Base-by-base conservation (phyloP, 2,113 vertebrate genomes). In the Grammomys dolichurus region DNA sequence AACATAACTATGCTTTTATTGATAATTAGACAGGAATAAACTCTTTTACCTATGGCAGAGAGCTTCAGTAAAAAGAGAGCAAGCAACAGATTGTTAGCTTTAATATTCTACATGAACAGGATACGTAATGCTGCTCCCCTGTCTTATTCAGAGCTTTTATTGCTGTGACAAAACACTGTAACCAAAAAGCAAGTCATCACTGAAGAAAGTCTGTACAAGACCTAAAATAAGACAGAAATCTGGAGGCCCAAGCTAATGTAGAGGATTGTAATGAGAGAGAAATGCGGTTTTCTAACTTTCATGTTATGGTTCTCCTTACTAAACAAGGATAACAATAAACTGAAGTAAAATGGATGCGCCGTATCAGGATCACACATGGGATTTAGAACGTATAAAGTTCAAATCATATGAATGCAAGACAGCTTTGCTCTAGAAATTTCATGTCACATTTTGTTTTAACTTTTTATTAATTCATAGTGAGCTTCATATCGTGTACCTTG, bases 341-440 rank as follows among this genome's bases (percentile, higher is more conserved):
- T 72, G 75, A 56, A 13, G 22, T 72, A 16, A 94, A 88, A 65
- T 80, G 4, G 31, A 13, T 75, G 65, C 56, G 88, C 11, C 24
- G 51, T 87, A 63, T 92, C 92, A 31, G 20, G 88, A 6, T 19
- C 48, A 89, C 24, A 76, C 7, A 16, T 51, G 31, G n/a, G 75
- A 88, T 93, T 76, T 54, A 24, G 40, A 67, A n/a, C 11, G 72
- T 54, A 56, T 93, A 58, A 33, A 5, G 65, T 36, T 92, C 43
- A 95, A 93, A 85, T 87, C 72, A 58, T 56, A 72, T 2, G 82
- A 51, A 75, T 87, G 3, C 56, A 80, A 93, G 89, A 19, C 16
- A 28, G 12, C 2, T 72, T 63, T 93, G 16, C 33, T 60, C 40
- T 73, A 63, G 40, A 89, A 63, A 72, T 56, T 89, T 31, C 81